Evolutionary conservation across 2,888 invertebrate species (phyloP).

Genomic region (Ormyrus thymus): DNA sequence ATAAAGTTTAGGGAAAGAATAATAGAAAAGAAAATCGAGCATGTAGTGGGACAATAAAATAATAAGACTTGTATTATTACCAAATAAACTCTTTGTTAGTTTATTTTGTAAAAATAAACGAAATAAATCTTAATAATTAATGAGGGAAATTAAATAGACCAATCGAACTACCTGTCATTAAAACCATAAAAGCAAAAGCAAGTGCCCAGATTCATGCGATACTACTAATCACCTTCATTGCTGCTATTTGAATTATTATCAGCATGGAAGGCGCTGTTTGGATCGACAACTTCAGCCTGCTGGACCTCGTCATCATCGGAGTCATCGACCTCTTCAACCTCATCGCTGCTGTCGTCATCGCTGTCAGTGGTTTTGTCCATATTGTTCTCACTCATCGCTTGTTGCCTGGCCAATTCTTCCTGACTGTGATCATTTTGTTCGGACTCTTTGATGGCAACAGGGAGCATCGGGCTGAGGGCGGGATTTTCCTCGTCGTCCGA

Average conservation of each 20-base stretch:
- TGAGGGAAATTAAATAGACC: too few relatives aligned
- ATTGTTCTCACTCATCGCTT: slow-evolving; percentile 13
- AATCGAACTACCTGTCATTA: too few relatives aligned
- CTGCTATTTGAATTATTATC: slow-evolving; percentile 52
- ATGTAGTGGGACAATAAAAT: too few relatives aligned
- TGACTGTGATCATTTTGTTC: slow-evolving; percentile 42
- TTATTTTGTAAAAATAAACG: too few relatives aligned
- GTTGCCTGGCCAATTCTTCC: slow-evolving; percentile 26
- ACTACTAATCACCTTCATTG: slow-evolving; percentile 48
- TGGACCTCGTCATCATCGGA: slow-evolving; percentile 50
- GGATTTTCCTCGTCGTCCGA: slow-evolving; percentile 71
- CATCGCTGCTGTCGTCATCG: slow-evolving; percentile 50
- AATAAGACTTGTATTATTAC: too few relatives aligned
- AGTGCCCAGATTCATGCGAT: neutral
- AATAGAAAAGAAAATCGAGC: too few relatives aligned
- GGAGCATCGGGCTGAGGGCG: slow-evolving; percentile 71
- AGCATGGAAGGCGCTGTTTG: slow-evolving; percentile 43
- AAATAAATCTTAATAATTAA: too few relatives aligned
- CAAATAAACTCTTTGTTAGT: too few relatives aligned
- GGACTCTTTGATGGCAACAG: slow-evolving; percentile 60
- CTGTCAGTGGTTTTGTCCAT: slow-evolving; percentile 28
- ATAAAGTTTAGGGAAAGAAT: too few relatives aligned
- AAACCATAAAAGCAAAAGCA: too few relatives aligned
- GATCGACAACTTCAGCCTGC: slow-evolving; percentile 50
- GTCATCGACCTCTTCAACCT: slow-evolving; percentile 57